Evolutionary conservation across 2,113 vertebrate genomes (phyloP), one percentile per base, ranked within the genome.

Genomic region (Sporophila hypoxantha): DNA sequence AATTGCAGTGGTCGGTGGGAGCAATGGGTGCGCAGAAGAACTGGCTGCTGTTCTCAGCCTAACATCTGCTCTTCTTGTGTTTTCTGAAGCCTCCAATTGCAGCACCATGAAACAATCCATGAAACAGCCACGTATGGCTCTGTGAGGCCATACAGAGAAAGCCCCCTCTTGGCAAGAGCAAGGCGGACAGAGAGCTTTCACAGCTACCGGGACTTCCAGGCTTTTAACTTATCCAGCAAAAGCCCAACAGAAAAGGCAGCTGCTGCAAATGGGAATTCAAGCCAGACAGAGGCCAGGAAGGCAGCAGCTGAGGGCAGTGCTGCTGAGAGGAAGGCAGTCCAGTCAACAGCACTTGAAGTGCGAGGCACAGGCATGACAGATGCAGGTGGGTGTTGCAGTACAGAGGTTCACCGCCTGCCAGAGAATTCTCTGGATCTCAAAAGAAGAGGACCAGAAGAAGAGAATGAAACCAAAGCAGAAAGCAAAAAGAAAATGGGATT

Each of bases 151-250:
- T 99, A 99, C 95, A 97, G 99, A 79, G 99, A 99, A 95, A 99
- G 99, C 79, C 99, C 99, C 27, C 92, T 99, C 25, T 79, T 99
- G 95, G 98, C 99, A 56, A 97, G 99, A 27, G 99, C 99, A 4
- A 97, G 99, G 60, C 96, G 99, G 82, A 99, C 99, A 0, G 99
- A 99, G 96, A 99, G 98, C 94, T 99, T 99, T 89, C 98, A 99
- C 96, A 98, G 98, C 90, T 98, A 98, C 87, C 92, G 98, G 90
- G 99, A 99, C 94, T 99, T 99, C 89, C 99, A 99, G 95, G 97
- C 96, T 86, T 97, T 98, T 84, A 97, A 96, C 80, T 94, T 99
- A 92, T 0, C 90, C 83, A 97, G 87, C 93, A 98, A 97, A 87
- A 98, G 95, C 36, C 85, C 96, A 57, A 65, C 97, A 75, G 98